Evolutionary conservation across 2,888 invertebrate species (phyloP).

Genomic region (Cyclophora punctaria): DNA sequence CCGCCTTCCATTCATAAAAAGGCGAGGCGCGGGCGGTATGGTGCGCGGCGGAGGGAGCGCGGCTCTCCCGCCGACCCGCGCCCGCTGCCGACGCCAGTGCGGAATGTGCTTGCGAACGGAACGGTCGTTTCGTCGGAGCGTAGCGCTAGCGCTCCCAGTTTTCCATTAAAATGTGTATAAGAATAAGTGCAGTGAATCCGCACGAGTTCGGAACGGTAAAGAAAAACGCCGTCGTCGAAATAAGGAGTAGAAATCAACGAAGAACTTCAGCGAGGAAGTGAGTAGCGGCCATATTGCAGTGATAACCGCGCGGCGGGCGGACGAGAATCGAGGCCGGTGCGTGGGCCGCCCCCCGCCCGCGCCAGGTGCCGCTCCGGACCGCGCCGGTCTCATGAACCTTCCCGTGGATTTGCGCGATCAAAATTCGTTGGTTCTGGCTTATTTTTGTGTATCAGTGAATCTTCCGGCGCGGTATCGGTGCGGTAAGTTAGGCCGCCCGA

Average conservation of each 20-base stretch:
- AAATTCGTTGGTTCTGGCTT: constrained; percentile 67
- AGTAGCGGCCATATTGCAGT: constrained; percentile 76
- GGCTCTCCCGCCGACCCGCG: constrained; percentile 68
- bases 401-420: constrained; percentile 75
- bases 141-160: constrained; percentile 74
- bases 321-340: constrained; percentile 76
- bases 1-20: constrained; percentile 84
- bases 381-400: constrained; percentile 76
- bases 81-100: constrained; percentile 72
- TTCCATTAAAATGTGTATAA: constrained; percentile 76
- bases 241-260: constrained; percentile 75
- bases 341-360: constrained; percentile 75
- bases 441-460: constrained; percentile 66
- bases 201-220: constrained; percentile 74
- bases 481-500: constrained; percentile 44
- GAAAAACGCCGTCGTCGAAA: constrained; percentile 73
- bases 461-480: constrained; percentile 61
- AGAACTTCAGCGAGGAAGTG: constrained; percentile 76
- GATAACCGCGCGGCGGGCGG: constrained; percentile 76
- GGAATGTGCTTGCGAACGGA: constrained; percentile 74
- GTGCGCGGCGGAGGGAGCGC: constrained; percentile 69
- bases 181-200: constrained; percentile 75
- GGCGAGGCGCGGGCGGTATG: constrained; percentile 70
- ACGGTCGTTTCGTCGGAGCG: constrained; percentile 77
- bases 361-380: constrained; percentile 76